Base-by-base conservation (phyloP, 2,113 vertebrate species). In the Chaetura pelagica region DNA sequence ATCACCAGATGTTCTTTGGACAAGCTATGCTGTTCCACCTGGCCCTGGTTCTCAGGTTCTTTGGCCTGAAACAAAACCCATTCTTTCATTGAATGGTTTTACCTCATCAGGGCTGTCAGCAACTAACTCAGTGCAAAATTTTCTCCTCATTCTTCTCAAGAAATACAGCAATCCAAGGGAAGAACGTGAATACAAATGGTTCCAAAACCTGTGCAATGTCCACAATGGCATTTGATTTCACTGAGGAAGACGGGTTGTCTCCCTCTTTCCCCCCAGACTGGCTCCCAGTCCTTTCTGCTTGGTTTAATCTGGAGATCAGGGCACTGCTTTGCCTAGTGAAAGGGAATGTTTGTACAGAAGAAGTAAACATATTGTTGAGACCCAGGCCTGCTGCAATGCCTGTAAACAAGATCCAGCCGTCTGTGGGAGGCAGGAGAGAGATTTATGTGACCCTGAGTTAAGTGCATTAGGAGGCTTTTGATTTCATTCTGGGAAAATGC, bases 381-480 rank as follows among this genome's bases (percentile, higher is more conserved):
- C 91, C 84, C 84, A 84, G 93, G 93, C 89, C 93, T 96, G 87
- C 94, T 93, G 91, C 89, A 95, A 38, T 68, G 94, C 94, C 93
- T 93, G 77, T 94, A 96, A 96, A 96, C 86, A 84, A 86, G 92
- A 87, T 96, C 92, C 87, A 91, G 85, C 91, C 69, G 6, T 96
- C 94, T 95, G 89, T 63, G 77, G 91, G 93, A 93, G 86, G 81
- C 90, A 95, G 66, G 73, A 76, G 75, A 67, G 90, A 97, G 91
- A 94, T 93, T 95, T 94, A 81, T 95, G 91, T 95, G 94, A 86
- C 90, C 92, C 87, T 12, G 88, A 80, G 76, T 87, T 95, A 94
- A 97, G 89, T 94, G 92, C 90, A 85, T 92, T 94, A 91, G 87
- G 93, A 95, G 79, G 94, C 81, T 89, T 97, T 96, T 97, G 90